Percentiles rank a stretch among this genome's conserved stretches.
These are phyloP conservation scores for Carassius gibelio DNA, from an alignment of 2,113 vertebrate species.

Conservation along the genomic window DNA sequence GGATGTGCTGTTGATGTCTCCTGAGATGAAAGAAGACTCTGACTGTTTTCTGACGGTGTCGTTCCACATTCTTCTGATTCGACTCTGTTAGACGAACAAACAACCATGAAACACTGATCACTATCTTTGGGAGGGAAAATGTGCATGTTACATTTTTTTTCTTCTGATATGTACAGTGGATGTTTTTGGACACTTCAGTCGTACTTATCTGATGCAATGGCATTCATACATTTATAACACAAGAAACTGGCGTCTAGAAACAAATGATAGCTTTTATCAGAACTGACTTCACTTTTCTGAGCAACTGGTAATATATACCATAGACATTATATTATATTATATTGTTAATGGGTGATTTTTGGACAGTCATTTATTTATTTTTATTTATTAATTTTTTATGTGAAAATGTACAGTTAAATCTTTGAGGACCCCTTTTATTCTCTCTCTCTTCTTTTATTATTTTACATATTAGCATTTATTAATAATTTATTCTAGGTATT, in stretches of 20 bases:
- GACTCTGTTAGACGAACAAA: slow-evolving; percentile 89
- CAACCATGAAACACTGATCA: slow-evolving; percentile 62
- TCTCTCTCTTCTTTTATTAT: background rate
- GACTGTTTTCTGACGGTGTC: slow-evolving; percentile 99
- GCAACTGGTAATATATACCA: background rate
- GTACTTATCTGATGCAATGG: background rate
- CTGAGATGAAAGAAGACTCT: slow-evolving; percentile 99
- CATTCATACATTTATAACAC: background rate
- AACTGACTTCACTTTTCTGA: background rate
- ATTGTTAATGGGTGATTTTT: too few species aligned
- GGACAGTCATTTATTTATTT: too few species aligned
- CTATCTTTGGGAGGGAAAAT: slow-evolving; percentile 5
- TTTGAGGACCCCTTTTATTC: too few species aligned
- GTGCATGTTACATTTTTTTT: background rate
- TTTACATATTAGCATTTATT: background rate
- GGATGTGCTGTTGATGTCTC: slow-evolving; percentile 99
- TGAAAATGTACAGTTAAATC: background rate
- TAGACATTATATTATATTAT: too few species aligned
- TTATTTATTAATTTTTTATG: background rate
- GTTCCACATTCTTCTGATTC: slow-evolving; percentile 99
- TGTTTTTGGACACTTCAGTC: background rate
- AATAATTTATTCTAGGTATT: background rate
- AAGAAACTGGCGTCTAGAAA: background rate
- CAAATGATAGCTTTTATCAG: background rate
- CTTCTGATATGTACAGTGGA: background rate